Base-by-base conservation (phyloP, 2,113 vertebrate genomes). In the Rissa tridactyla region DNA sequence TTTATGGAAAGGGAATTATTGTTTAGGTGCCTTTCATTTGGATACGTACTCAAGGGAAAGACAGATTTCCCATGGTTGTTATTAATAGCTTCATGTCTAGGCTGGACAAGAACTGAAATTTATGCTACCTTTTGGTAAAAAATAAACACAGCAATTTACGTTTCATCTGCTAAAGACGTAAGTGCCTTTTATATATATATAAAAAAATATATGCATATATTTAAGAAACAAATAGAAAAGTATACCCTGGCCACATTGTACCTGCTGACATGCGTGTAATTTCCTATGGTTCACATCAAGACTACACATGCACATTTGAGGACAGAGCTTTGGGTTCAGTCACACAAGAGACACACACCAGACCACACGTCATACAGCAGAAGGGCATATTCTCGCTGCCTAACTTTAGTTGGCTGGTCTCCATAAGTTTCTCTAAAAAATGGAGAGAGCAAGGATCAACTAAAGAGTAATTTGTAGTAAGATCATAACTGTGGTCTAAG, bases 351-450 rank as follows among this genome's bases (percentile, higher is more conserved):
- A 30, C 20, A 46, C 14, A 14, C 6, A 78, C 40, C 27, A 77
- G 25, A 80, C 8, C 0, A 0, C 7, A 40, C 7, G 23, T 16
- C 2, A 2, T 38, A 51, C 2, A 7, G n/a, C 61, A 78, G 30
- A 86, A 71, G 17, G 27, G 14, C 17, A 36, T 32, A 42, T 77
- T 72, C 34, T 69, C 49, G 34, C 46, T n/a, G 27, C 34, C 10
- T 44, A 17, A 9, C 20, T 44, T 76, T 54, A 49, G 30, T 65
- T 61, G 40, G 15, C 15, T 13, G 57, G 15, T 21, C 9, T 77
- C 19, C 2, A 0, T 23, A 52, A n/a, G 10, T 46, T 91, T 61
- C 55, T 60, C n/a, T 51, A 42, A n/a, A 26, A 78, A 81, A 84
- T 13, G 9, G 52, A 72, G 34, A 75, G 13, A 87, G 13, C 29